Conservation (phyloP, 2,113 vertebrate genomes). For the Monopterus albus region DNA sequence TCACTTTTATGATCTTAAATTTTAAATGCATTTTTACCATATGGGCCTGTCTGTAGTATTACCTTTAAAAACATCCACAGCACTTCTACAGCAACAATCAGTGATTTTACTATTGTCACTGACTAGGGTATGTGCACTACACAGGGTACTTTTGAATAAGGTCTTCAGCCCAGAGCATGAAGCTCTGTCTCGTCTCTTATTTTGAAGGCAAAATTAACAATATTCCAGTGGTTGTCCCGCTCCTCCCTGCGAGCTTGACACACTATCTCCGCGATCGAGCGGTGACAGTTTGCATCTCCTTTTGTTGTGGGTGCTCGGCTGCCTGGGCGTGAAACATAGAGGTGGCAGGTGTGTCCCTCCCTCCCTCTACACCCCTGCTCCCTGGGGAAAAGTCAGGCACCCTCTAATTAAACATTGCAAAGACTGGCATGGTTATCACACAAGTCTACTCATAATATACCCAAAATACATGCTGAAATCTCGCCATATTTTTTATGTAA, state of each 20-base stretch:
- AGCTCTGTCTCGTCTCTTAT: conserved; percentile 15
- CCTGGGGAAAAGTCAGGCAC: conserved; percentile 6
- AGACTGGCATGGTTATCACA: not conserved
- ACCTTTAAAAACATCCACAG: no score
- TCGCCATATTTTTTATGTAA: no score
- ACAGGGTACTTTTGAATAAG: not conserved
- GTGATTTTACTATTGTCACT: no score
- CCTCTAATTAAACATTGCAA: conserved; percentile 13
- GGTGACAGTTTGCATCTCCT: conserved; percentile 10
- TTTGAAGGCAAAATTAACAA: not conserved
- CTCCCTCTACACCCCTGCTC: conserved; percentile 11
- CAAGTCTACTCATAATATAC: not conserved
- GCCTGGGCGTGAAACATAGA: conserved; percentile 17
- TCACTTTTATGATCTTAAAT: no score
- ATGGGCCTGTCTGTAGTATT: no score
- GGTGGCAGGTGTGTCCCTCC: conserved; percentile 45
- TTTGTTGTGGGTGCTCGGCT: conserved; percentile 41
- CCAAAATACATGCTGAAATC: no score
- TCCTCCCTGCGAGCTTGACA: not conserved
- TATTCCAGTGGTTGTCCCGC: not conserved
- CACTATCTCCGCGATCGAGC: not conserved
- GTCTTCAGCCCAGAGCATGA: not conserved
- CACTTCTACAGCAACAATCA: no score
- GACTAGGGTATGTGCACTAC: no score
- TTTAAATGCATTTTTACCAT: no score